Percentiles rank a stretch among this genome's conserved stretches.
These are phyloP conservation scores for Steinernema feltiae DNA, from an alignment of 1,140 invertebrate genomes.

Conservation along the genomic window DNA sequence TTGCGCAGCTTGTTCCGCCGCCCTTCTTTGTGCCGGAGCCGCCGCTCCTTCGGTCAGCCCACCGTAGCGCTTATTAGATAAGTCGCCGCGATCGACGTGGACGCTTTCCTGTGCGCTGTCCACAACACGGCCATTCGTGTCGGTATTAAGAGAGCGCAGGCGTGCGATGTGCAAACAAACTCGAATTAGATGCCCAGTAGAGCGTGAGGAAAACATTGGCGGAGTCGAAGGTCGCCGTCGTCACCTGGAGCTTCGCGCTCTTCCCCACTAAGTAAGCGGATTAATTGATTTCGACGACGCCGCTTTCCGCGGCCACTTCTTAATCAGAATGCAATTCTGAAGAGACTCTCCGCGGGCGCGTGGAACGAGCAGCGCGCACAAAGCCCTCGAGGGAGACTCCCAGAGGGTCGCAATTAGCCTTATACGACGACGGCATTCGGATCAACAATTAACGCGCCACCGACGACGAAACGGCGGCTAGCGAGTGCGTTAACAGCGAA, in stretches of 20 bases:
- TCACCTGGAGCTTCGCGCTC: too few species aligned
- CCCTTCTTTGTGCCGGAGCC: too few species aligned
- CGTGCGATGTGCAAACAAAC: slow-evolving; percentile 4
- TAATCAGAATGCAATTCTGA: too few species aligned
- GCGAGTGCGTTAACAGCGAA: too few species aligned
- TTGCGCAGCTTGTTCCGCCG: too few species aligned
- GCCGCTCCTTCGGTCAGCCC: too few species aligned
- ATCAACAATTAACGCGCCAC: not conserved
- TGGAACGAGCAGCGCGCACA: not conserved
- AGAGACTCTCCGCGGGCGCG: too few species aligned
- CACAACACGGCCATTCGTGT: not conserved
- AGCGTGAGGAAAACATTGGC: not conserved
- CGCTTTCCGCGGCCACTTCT: too few species aligned
- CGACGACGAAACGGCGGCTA: not conserved
- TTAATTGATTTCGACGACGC: not conserved
- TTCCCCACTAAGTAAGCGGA: not conserved
- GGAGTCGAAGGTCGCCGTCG: too few species aligned
- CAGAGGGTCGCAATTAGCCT: not conserved
- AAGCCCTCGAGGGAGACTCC: not conserved
- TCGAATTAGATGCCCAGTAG: not conserved
- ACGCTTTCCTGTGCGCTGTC: not conserved
- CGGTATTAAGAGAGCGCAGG: not conserved
- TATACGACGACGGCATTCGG: not conserved
- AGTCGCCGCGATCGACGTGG: not conserved
- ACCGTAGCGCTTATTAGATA: not conserved